Evolutionary conservation across 2,888 invertebrate genomes (phyloP).

Genomic region (Rhingia campestris): DNA sequence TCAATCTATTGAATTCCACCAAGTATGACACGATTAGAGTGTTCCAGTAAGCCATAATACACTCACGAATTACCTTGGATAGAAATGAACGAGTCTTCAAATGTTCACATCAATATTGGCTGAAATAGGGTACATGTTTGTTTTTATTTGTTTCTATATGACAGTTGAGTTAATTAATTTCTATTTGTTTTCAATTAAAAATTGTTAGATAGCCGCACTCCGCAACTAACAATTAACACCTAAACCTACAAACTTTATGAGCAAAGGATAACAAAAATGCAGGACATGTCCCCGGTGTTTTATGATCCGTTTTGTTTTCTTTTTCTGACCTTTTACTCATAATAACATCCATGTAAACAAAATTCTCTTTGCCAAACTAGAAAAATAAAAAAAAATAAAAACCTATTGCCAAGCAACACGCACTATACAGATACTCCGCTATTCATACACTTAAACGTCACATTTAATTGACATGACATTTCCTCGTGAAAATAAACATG

Average conservation of each 20-base stretch:
- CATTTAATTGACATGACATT: conserved; percentile 14
- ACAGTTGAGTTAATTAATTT: too few relatives aligned
- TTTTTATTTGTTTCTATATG: too few relatives aligned
- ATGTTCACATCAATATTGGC: too few relatives aligned
- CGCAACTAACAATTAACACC: background rate
- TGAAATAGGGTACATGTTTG: too few relatives aligned
- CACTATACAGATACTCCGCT: background rate
- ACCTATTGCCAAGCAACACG: background rate
- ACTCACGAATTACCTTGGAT: too few relatives aligned
- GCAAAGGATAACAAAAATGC: background rate
- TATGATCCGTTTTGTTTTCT: background rate
- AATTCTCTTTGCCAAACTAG: conserved; percentile 11
- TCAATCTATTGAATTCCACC: too few relatives aligned
- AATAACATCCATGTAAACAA: background rate
- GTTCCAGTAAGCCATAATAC: too few relatives aligned
- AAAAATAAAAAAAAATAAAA: background rate
- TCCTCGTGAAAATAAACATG: conserved; percentile 7
- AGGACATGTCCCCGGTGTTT: background rate
- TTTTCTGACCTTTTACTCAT: background rate
- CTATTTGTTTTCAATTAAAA: too few relatives aligned
- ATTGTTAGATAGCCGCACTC: too few relatives aligned
- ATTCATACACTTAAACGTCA: background rate
- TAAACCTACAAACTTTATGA: background rate
- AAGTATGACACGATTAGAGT: too few relatives aligned
- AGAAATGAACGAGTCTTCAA: too few relatives aligned